A percentile compares a stretch with the other conserved stretches of the same genome.
phyloP scores from a whole-genome alignment of 2,888 invertebrate species.

The Epirrita christyi region DNA sequence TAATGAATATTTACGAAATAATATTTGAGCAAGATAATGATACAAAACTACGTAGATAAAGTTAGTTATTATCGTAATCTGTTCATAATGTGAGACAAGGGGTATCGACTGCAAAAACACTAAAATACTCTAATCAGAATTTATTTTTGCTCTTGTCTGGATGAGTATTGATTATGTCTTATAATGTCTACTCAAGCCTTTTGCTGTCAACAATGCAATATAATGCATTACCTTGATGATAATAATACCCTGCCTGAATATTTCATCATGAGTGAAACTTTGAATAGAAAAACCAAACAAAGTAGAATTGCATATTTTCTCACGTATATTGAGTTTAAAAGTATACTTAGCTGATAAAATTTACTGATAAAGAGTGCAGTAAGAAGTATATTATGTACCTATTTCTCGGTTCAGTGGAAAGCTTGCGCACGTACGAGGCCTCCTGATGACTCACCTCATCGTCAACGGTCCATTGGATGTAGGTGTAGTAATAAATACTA shows the following conservation, averaged over 20 bases:
- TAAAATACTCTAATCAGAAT: background rate
- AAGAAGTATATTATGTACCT: background rate
- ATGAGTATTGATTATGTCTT: background rate
- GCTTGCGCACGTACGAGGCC: conserved; percentile 18
- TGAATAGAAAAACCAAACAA: background rate
- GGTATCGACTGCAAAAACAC: background rate
- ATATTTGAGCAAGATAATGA: conserved; percentile 6
- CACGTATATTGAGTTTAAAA: background rate
- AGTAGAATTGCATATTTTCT: background rate
- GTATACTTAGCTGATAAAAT: background rate
- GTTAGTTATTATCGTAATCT: background rate
- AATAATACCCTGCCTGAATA: no score
- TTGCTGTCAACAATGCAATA: no score
- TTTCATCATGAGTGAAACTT: no score
- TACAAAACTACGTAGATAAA: conserved; percentile 1
- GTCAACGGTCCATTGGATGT: conserved; percentile 26
- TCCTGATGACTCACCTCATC: conserved; percentile 33
- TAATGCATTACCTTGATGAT: no score
- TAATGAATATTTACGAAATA: conserved; percentile 13
- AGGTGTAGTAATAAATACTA: conserved; percentile 31
- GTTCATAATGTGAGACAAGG: background rate
- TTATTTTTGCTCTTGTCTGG: background rate
- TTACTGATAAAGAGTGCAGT: background rate
- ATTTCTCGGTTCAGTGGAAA: conserved; percentile 18
- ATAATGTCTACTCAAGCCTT: no score